Percentiles rank a stretch among this genome's conserved stretches.
These are phyloP conservation scores for Pteronura brasiliensis DNA, from an alignment of 2,113 vertebrate species.

Conservation along the genomic window DNA sequence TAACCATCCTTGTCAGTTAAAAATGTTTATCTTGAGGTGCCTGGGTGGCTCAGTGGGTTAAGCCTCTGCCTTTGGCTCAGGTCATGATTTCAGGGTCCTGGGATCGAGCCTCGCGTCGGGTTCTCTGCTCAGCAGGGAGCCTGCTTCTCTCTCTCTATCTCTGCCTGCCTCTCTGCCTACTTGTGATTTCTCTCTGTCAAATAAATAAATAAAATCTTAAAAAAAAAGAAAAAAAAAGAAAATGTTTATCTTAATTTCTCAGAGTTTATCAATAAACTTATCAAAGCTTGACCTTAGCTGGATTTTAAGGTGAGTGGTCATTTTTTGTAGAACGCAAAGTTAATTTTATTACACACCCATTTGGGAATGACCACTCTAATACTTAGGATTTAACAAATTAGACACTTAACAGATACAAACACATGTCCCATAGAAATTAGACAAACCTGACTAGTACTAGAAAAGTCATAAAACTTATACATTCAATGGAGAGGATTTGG, in stretches of 20 bases:
- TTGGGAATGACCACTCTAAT: background rate
- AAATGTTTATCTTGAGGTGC: background rate
- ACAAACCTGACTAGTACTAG: background rate
- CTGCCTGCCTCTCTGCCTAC: too few species aligned
- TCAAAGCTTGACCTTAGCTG: background rate
- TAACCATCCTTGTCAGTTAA: background rate
- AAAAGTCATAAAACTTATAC: background rate
- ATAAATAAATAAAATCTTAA: too few species aligned
- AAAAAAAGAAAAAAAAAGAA: background rate
- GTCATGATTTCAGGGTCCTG: too few species aligned
- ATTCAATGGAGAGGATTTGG: background rate
- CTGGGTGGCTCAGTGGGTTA: too few species aligned
- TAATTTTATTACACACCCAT: background rate
- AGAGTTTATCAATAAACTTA: background rate
- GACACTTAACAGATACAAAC: background rate
- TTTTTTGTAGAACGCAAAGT: background rate
- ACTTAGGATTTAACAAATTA: background rate
- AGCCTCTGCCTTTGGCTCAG: too few species aligned
- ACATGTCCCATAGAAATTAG: background rate
- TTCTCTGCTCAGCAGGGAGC: too few species aligned
- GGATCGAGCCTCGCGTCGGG: accelerated
- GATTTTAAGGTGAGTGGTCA: background rate
- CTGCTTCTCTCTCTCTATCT: too few species aligned
- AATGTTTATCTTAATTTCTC: background rate
- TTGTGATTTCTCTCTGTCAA: too few species aligned